Evolutionary conservation across 2,113 vertebrate species (phyloP).

Genomic region (Podocnemis expansa): DNA sequence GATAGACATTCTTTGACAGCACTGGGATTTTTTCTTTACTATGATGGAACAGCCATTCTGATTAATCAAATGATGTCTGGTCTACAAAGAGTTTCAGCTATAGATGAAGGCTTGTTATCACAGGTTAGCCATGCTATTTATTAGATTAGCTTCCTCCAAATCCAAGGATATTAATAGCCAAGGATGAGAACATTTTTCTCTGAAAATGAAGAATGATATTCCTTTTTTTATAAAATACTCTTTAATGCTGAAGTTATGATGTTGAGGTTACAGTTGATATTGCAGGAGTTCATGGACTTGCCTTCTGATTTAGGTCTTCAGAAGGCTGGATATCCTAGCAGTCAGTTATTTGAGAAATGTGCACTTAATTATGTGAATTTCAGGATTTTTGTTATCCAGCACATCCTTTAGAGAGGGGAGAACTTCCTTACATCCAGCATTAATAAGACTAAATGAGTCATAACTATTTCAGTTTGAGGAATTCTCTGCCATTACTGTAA

Average conservation of each 20-base stretch:
- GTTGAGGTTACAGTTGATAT: neutral
- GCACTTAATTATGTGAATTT: slow-evolving; percentile 22
- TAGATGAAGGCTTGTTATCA: slow-evolving; percentile 32
- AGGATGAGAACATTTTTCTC: neutral
- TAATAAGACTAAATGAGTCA: neutral
- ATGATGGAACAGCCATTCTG: slow-evolving; percentile 7
- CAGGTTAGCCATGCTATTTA: neutral
- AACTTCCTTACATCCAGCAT: neutral
- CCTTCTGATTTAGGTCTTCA: slow-evolving; percentile 12
- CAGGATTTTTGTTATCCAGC: neutral
- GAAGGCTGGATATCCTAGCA: neutral
- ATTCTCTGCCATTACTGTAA: neutral
- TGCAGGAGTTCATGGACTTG: neutral
- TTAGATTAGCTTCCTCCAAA: neutral
- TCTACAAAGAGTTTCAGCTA: slow-evolving; percentile 29
- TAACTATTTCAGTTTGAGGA: neutral
- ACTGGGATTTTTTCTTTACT: slow-evolving; percentile 12
- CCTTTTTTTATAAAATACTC: neutral
- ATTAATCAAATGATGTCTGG: slow-evolving; percentile 37
- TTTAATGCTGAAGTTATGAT: neutral
- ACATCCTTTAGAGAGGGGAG: neutral
- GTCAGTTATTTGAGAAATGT: slow-evolving; percentile 10
- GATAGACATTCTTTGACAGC: slow-evolving; percentile 40
- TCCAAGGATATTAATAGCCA: neutral
- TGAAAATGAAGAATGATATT: neutral